Base-by-base conservation (phyloP, 1,140 invertebrate genomes). In the Sitophilus oryzae region DNA sequence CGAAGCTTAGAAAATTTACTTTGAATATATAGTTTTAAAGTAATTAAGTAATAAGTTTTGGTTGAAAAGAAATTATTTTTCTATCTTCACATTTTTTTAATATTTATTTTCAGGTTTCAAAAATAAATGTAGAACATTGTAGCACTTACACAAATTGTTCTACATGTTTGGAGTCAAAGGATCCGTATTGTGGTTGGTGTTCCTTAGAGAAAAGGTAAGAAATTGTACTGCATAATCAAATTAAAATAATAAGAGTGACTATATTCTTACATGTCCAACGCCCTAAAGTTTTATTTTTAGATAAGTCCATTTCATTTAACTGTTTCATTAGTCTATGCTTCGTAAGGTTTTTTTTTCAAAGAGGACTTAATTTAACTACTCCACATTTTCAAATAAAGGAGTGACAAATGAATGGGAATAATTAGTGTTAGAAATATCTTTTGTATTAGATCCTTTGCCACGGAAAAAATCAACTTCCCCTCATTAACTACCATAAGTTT, bases 171-270 rank as follows among this genome's bases (percentile, higher is more conserved):
- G 88, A 89, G 67, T 91, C 91, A 0, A 84, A 84, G 64, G 95
- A 99, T 78, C 95, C 96, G 1, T 96, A 96, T 68, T 99, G 96
- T 75, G 94, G 94, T 9, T 98, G 95, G 94, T 98, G 95, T 75
- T 95, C 94, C 0, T 73, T 97, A 51, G 93, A 98, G 71, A 96
- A 94, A 75, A 81, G 83, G 85, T 88, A 71, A 75, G 56, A 64
- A n/a, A n/a, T n/a, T n/a, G n/a, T n/a, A n/a, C n/a, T n/a, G n/a
- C n/a, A n/a, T n/a, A n/a, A n/a, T n/a, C n/a, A n/a, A n/a, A n/a
- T n/a, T n/a, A n/a, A n/a, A n/a, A n/a, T n/a, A n/a, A n/a, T n/a
- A n/a, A n/a, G n/a, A n/a, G n/a, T n/a, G n/a, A n/a, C n/a, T n/a
- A n/a, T n/a, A n/a, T n/a, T n/a, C n/a, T n/a, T n/a, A n/a, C n/a